These are phyloP conservation scores for Zaprionus nigranus DNA, from an alignment of 1,140 invertebrate genomes.

Conservation along the genomic window DNA sequence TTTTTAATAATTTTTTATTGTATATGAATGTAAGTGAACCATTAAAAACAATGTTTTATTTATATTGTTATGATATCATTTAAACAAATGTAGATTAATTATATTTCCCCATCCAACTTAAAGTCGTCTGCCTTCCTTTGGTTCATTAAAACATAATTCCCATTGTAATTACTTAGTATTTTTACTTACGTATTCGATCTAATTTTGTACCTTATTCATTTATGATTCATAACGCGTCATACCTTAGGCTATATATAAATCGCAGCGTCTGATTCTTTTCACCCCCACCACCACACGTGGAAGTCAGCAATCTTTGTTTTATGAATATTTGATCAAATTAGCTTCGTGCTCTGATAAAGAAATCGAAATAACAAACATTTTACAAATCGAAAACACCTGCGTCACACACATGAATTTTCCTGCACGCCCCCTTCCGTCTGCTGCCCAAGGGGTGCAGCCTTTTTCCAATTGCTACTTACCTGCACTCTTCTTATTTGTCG, in stretches of 20 bases:
- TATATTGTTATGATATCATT: neutral
- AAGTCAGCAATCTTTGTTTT: slow-evolving; percentile 13
- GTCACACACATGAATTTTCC: slow-evolving; percentile 14
- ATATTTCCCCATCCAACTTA: neutral
- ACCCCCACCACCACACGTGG: neutral
- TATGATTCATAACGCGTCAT: slow-evolving; percentile 26
- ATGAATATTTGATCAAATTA: slow-evolving; percentile 50
- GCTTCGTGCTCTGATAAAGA: slow-evolving; percentile 32
- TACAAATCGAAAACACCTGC: slow-evolving; percentile 21
- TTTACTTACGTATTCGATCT: slow-evolving; percentile 16
- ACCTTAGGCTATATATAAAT: slow-evolving; percentile 34
- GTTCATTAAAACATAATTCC: neutral
- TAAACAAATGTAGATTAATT: neutral
- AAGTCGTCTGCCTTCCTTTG: neutral
- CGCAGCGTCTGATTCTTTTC: neutral
- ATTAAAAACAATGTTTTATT: too few species aligned
- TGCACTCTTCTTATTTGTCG: slow-evolving; percentile 37
- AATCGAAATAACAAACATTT: slow-evolving; percentile 49
- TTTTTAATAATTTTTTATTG: neutral
- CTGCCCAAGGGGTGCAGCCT: slow-evolving; percentile 4
- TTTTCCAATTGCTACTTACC: slow-evolving; percentile 7
- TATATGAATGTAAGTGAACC: too few species aligned
- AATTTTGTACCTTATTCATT: slow-evolving; percentile 27
- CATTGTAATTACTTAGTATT: neutral
- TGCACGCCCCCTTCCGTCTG: neutral